Evolutionary conservation across 2,888 invertebrate genomes (phyloP).

Genomic region (Nemurella pictetii): DNA sequence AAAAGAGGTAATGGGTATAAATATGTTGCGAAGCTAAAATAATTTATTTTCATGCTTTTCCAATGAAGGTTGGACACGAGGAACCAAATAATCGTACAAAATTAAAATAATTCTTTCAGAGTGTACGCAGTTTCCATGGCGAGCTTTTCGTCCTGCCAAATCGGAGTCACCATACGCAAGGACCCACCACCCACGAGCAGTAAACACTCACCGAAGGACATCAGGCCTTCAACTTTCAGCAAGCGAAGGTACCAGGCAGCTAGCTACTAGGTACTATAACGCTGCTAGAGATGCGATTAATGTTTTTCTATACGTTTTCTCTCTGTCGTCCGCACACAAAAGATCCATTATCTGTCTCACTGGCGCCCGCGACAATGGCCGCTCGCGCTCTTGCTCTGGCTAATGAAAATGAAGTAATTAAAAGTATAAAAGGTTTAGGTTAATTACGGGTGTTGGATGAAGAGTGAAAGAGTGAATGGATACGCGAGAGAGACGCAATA

Average conservation of each 20-base stretch:
- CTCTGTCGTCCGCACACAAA: slow-evolving; percentile 4
- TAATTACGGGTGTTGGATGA: slow-evolving; percentile 57
- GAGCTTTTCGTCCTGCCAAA: too few species aligned
- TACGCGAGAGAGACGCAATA: background rate
- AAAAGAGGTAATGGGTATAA: too few species aligned
- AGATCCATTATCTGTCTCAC: slow-evolving; percentile 11
- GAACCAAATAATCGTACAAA: too few species aligned
- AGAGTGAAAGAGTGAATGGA: background rate
- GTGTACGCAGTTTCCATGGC: too few species aligned
- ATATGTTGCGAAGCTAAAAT: too few species aligned
- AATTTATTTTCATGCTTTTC: too few species aligned
- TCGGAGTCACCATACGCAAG: too few species aligned
- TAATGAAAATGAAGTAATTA: slow-evolving; percentile 72
- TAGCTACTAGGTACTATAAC: background rate
- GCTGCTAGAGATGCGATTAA: slow-evolving; percentile 10
- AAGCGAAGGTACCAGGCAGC: background rate
- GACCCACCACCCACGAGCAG: too few species aligned
- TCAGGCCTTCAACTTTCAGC: background rate
- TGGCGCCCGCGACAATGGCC: slow-evolving; percentile 22
- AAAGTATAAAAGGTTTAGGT: slow-evolving; percentile 72
- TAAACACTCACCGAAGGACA: too few species aligned
- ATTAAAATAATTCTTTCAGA: too few species aligned
- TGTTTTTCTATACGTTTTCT: background rate
- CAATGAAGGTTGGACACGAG: too few species aligned
- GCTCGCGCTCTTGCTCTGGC: background rate